Conservation (phyloP, 2,888 invertebrate genomes). For the Rhingia rostrata region DNA sequence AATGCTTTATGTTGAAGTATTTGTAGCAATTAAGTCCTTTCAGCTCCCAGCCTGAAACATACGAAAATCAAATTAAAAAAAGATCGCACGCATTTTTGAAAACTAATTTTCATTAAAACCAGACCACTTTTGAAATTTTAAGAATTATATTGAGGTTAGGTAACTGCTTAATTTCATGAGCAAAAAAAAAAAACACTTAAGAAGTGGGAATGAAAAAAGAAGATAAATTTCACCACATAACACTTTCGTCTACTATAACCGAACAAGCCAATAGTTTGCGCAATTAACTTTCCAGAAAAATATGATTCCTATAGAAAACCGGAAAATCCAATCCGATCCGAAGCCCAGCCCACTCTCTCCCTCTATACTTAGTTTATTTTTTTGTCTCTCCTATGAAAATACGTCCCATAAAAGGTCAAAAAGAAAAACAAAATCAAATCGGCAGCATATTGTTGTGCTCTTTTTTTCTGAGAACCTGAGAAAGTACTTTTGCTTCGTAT, state of each 20-base stretch:
- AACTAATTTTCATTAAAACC: background rate
- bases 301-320: constrained; percentile 65
- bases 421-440: constrained; percentile 26
- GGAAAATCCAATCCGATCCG: constrained; percentile 66
- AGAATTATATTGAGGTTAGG: constrained; percentile 5
- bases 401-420: constrained; percentile 62
- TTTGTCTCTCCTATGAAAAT: constrained; percentile 10
- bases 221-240: constrained; percentile 52
- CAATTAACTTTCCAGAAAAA: constrained; percentile 70
- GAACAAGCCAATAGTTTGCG: constrained; percentile 8
- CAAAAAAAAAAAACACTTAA: background rate
- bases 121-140: constrained; percentile 3
- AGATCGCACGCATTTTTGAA: too few relatives aligned
- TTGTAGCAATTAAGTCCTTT: constrained; percentile 96
- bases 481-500: constrained; percentile 58
- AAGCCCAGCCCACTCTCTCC: constrained; percentile 68
- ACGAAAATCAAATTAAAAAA: constrained; percentile 80
- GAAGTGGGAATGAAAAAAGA: background rate
- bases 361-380: constrained; percentile 17
- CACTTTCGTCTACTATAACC: constrained; percentile 43
- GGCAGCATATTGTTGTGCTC: constrained; percentile 17
- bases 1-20: constrained; percentile 97
- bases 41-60: constrained; percentile 92
- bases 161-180: constrained; percentile 28
- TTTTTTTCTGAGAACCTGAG: constrained; percentile 64